phyloP scores from a whole-genome alignment of 2,888 invertebrate species.

The Hypolimnas misippus region DNA sequence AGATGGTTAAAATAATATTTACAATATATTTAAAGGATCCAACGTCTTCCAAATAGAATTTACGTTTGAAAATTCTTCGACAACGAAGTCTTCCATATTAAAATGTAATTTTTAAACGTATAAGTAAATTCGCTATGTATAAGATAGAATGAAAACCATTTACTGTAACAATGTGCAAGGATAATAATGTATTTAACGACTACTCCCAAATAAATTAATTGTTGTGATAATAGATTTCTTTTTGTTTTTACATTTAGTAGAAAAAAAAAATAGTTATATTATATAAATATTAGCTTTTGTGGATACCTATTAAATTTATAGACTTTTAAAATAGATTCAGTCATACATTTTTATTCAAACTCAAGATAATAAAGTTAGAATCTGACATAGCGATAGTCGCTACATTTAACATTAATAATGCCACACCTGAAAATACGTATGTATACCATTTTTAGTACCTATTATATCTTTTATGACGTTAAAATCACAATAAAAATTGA shows the following conservation, averaged over 20 bases:
- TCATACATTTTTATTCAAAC: not conserved
- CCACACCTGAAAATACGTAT: no score
- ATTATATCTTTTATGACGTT: no score
- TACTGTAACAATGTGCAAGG: slow-evolving; percentile 11
- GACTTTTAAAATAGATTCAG: not conserved
- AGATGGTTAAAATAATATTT: slow-evolving; percentile 43
- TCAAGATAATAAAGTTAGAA: not conserved
- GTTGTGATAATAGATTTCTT: slow-evolving; percentile 7
- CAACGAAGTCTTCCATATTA: slow-evolving; percentile 80
- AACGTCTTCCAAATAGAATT: slow-evolving; percentile 66
- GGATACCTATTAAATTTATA: not conserved
- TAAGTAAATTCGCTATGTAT: slow-evolving; percentile 23
- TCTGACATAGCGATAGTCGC: no score
- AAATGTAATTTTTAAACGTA: slow-evolving; percentile 50
- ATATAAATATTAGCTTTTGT: not conserved
- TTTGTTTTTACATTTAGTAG: not conserved
- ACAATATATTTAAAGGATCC: slow-evolving; percentile 48
- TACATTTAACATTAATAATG: no score
- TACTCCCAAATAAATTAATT: not conserved
- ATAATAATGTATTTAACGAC: slow-evolving; percentile 20
- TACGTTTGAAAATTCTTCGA: slow-evolving; percentile 54
- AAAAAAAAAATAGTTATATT: not conserved
- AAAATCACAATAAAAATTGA: no score
- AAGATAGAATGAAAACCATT: slow-evolving; percentile 16
- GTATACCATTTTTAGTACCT: no score